Percentiles rank a stretch among this genome's conserved stretches.
These are phyloP conservation scores for Epicampocera succincta DNA, from an alignment of 2,888 invertebrate species.

Conservation along the genomic window DNA sequence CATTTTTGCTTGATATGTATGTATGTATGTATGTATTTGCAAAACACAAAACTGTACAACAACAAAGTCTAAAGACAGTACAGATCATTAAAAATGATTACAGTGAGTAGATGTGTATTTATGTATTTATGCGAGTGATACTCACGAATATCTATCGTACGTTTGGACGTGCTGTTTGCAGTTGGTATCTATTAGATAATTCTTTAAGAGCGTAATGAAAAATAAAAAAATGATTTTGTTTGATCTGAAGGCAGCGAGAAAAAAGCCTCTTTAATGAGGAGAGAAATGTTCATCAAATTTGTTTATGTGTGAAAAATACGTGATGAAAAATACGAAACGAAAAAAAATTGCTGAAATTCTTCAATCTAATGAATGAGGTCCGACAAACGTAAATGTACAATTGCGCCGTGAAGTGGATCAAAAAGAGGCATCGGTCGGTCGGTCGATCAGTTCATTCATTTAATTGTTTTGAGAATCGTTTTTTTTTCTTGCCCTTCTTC, in stretches of 20 bases:
- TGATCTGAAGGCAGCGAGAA: conserved; percentile 30
- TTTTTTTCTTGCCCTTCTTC: conserved; percentile 26
- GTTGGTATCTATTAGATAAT: conserved; percentile 51
- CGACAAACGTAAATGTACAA: conserved; percentile 43
- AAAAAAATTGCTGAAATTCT: conserved; percentile 36
- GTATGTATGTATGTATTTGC: no score
- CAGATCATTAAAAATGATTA: conserved; percentile 58
- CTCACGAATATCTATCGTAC: neutral
- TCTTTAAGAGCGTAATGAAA: conserved; percentile 51
- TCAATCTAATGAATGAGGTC: conserved; percentile 51
- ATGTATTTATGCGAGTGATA: conserved; percentile 7
- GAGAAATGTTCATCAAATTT: conserved; percentile 47
- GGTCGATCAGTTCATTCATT: conserved; percentile 11
- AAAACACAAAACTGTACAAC: conserved; percentile 64
- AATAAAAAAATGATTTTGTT: conserved; percentile 35
- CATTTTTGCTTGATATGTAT: neutral
- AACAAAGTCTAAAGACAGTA: conserved; percentile 49
- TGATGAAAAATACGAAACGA: neutral
- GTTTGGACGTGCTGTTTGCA: no score
- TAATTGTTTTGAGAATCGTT: conserved; percentile 3
- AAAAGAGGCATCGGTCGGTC: conserved; percentile 40
- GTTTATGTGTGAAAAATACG: conserved; percentile 56
- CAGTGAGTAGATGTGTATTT: neutral
- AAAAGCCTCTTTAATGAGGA: conserved; percentile 17
- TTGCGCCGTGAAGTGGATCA: conserved; percentile 60